Evolutionary conservation across 2,797 vertebrate species (phyloP), one percentile per base, ranked within the genome.

Genomic region (Prunella strophiata): DNA sequence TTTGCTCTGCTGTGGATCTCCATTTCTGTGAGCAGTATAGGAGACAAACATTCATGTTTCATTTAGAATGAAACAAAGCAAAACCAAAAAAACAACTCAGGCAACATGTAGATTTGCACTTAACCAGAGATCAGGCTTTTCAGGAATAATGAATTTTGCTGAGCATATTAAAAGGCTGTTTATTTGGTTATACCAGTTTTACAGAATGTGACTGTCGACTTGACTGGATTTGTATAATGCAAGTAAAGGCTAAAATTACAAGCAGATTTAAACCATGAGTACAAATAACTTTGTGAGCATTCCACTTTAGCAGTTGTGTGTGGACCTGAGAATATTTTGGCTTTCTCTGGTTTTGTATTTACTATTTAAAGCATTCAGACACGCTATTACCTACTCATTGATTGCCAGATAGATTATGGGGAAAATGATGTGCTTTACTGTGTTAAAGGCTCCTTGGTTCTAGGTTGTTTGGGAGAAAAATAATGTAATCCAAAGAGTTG

Each of bases 41-140:
- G 61, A 58, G 61, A 55, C 11, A 27, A 59, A 8, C 4, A 14
- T 43, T 83, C 17, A 18, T 19, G 20, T 68, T 96, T 63, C 34
- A 68, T 25, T 83, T 38, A 55, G 30, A 89, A 71, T 13, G 13
- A 92, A 79, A 63, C 8, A 65, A 66, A 38, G 13, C 50, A 45
- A 27, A 45, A 80, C 16, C 9, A 38, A 91, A 59, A 54, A 45
- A 43, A 5, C 40, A 38, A 21, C 30, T 74, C 18, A 16, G 38
- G 43, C 47, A 87, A 48, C 61, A 83, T 57, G 52, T 47, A 85
- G 61, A 34, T 88, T 92, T 80, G 36, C 87, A 32, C 7, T 85
- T 90, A 82, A 81, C 63, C 71, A 67, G 32, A 86, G 59, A 80
- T 80, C 72, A 91, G 78, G 90, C 48, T 94, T 94, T 96, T 87